These are phyloP conservation scores for Dimorphilus gyrociliatus DNA, from an alignment of 2,888 invertebrate species.

Conservation along the genomic window DNA sequence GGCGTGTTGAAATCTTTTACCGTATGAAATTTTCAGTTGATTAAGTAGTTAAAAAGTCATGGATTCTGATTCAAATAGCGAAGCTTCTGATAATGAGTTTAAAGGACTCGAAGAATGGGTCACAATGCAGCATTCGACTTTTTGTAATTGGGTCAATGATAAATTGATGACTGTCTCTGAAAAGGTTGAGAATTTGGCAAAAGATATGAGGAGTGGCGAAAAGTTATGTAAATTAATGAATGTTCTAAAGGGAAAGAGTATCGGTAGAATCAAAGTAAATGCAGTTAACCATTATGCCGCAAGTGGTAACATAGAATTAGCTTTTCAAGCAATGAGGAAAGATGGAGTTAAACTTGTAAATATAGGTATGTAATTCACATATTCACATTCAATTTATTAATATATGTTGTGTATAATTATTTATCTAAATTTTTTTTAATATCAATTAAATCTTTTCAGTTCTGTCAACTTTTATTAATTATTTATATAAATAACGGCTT, in stretches of 20 bases:
- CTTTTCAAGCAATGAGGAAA: constrained; percentile 73
- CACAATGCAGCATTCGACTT: constrained; percentile 62
- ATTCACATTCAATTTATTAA: no score
- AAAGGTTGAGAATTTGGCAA: constrained; percentile 62
- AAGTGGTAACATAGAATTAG: constrained; percentile 61
- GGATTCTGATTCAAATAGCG: no score
- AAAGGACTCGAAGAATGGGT: constrained; percentile 12
- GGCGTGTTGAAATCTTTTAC: no score
- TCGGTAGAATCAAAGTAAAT: constrained; percentile 20
- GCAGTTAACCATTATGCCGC: constrained; percentile 9
- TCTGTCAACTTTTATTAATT: background rate
- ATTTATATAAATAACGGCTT: background rate
- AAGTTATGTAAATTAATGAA: constrained; percentile 77
- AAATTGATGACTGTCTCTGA: constrained; percentile 22
- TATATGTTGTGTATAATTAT: no score
- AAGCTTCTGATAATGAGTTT: no score
- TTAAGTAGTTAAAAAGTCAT: no score
- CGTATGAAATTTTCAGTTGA: no score
- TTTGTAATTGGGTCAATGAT: constrained; percentile 88
- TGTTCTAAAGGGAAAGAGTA: constrained; percentile 10
- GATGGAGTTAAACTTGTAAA: constrained; percentile 91
- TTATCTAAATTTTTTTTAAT: no score
- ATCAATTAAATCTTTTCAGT: no score
- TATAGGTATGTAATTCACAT: constrained; percentile 51
- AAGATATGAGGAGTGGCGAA: constrained; percentile 78